Conservation (phyloP, 92 coral and sea anemone genomes). For the Meandrina meandrites region DNA sequence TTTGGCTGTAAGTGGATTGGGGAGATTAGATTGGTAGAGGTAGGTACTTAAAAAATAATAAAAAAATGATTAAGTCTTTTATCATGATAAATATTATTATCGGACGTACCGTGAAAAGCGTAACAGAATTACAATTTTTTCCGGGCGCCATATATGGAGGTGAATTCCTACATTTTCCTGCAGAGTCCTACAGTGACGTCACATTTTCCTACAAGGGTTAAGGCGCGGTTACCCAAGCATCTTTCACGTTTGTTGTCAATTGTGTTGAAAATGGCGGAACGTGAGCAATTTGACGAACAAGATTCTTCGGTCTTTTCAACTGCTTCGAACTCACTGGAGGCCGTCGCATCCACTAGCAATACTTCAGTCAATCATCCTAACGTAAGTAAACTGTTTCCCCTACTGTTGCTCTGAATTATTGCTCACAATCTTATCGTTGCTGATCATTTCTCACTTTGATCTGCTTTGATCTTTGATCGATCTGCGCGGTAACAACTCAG, state of each 20-base stretch:
- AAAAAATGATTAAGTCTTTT: too few species aligned
- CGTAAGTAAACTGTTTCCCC: too few species aligned
- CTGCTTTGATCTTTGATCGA: too few species aligned
- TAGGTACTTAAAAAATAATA: too few species aligned
- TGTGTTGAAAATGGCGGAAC: background rate
- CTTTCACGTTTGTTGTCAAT: background rate
- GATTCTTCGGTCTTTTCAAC: slow-evolving; percentile 2
- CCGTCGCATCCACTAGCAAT: background rate
- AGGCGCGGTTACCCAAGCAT: slow-evolving; percentile 11
- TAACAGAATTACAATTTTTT: slow-evolving; percentile 19
- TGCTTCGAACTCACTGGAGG: background rate
- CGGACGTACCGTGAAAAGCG: slow-evolving; percentile 21
- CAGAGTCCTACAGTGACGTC: slow-evolving; percentile 21
- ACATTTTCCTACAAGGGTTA: slow-evolving; percentile 4
- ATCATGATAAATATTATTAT: too few species aligned
- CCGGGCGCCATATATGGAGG: slow-evolving; percentile 19
- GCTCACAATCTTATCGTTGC: too few species aligned
- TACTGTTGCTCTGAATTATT: too few species aligned
- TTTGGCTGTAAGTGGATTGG: background rate
- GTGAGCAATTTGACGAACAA: background rate
- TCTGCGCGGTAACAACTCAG: too few species aligned
- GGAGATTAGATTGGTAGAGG: background rate
- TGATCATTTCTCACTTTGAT: too few species aligned
- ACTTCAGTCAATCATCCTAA: too few species aligned
- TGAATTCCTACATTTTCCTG: slow-evolving; percentile 18